Conservation (phyloP, 2,888 invertebrate species). For the Drosophila melanocephala region DNA sequence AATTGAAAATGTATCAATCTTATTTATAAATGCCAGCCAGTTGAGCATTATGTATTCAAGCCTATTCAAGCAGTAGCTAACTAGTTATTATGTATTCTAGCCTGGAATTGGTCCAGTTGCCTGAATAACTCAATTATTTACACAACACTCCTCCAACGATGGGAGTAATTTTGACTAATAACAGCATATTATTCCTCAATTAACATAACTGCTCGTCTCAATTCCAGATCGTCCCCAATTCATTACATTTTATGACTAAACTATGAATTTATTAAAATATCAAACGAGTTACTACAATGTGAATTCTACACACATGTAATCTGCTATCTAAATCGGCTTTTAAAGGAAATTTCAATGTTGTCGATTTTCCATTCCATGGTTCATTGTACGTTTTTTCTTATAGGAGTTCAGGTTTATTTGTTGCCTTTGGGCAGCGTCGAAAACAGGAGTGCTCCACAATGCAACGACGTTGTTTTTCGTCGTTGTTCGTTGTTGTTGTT, state of each 20-base stretch:
- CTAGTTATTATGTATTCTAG: not conserved
- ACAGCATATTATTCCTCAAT: not conserved
- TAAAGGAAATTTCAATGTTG: conserved; percentile 48
- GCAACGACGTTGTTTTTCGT: not conserved
- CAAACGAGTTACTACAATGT: not conserved
- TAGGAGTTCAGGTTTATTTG: conserved; percentile 25
- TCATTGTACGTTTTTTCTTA: conserved; percentile 55
- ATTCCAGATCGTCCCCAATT: not conserved
- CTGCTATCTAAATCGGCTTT: conserved; percentile 5
- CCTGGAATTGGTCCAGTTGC: not conserved
- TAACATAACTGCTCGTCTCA: not conserved
- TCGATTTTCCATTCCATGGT: conserved; percentile 39
- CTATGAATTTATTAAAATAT: conserved; percentile 20
- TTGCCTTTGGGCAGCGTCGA: conserved; percentile 47
- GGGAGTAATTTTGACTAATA: not conserved
- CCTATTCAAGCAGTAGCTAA: not conserved
- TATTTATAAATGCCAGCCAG: not conserved
- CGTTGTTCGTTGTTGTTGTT: conserved; percentile 3
- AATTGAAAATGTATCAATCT: not conserved
- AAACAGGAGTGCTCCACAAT: conserved; percentile 50
- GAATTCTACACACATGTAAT: conserved; percentile 2
- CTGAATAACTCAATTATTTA: not conserved
- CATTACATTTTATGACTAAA: conserved; percentile 2
- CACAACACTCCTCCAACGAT: no score
- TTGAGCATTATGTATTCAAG: not conserved